Base-by-base conservation (phyloP, 2,113 vertebrate genomes). In the Rattus rattus region DNA sequence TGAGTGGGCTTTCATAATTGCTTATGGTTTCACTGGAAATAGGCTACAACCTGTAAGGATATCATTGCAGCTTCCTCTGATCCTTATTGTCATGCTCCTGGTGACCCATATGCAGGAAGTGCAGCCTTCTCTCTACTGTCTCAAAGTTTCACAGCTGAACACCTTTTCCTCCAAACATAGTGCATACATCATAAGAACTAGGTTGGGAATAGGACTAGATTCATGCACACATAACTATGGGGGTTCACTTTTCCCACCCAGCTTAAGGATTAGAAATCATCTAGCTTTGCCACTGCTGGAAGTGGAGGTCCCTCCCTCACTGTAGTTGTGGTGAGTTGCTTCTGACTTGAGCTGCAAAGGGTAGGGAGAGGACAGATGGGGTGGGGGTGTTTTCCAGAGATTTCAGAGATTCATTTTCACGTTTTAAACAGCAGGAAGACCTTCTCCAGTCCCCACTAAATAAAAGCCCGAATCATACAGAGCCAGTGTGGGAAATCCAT, bases 401-500 rank as follows among this genome's bases (percentile, higher is more conserved):
- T 2, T 94, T 94, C n/a, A 75, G n/a, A 70, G 7, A 63, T 54
- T 87, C 49, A 22, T 69, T 54, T 54, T 52, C 11, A 70, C 86
- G 92, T 95, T 76, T 90, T 36, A 47, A 94, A 49, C 39, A 59
- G 3, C n/a, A 93, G 52, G n/a, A 70, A 61, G 9, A 26, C 16
- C 63, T 47, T 14, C 59, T 16, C 16, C 1, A 19, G 10, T 39
- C 16, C 59, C 22, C 24, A 76, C 43, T 43, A 43, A 49, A 28
- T 1, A 13, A 52, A 22, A 30, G 30, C 47, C 7, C 36, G 69
- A 90, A 87, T 65, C 75, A 2, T 61, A 24, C 7, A 77, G 70
- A 90, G 10, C 20, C 59, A 49, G 49, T 65, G 83, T 90, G 69
- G 54, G 36, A 95, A 95, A 91, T 13, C 90, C 52, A 90, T 85